These are phyloP conservation scores for Solea senegalensis DNA, from an alignment of 2,113 vertebrate species.

Conservation along the genomic window DNA sequence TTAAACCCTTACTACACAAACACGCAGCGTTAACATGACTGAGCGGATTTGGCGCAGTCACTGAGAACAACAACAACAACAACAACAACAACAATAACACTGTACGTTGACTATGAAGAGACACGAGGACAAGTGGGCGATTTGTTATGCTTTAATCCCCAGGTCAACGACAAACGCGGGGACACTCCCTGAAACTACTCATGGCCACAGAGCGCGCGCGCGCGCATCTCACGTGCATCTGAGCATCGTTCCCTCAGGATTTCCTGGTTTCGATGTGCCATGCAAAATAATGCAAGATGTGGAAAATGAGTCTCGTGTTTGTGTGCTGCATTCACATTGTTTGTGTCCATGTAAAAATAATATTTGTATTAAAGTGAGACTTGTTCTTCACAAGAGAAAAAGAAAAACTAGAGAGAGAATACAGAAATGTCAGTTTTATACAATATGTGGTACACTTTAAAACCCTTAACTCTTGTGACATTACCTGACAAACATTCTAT, in stretches of 20 bases:
- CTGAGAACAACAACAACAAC: not conserved
- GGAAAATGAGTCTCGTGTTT: not conserved
- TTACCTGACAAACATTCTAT: no score
- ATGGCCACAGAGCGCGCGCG: not conserved
- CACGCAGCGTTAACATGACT: not conserved
- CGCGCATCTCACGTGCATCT: not conserved
- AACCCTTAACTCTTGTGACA: no score
- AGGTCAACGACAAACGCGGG: slow-evolving; percentile 6
- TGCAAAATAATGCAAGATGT: not conserved
- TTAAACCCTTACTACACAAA: no score
- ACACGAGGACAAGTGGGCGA: not conserved
- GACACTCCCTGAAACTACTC: slow-evolving; percentile 73
- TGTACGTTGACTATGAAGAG: not conserved
- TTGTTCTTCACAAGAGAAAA: no score
- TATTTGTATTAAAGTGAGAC: no score
- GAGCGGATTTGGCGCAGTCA: not conserved
- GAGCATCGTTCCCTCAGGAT: not conserved
- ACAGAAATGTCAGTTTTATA: no score
- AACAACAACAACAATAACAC: no score
- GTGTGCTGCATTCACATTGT: slow-evolving; percentile 8
- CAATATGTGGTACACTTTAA: no score
- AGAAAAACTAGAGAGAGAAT: no score
- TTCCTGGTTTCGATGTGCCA: slow-evolving; percentile 25
- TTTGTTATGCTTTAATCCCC: slow-evolving; percentile 22
- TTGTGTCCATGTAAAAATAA: no score